Percentiles rank a stretch among this genome's conserved stretches.
Evolutionary conservation across 2,797 vertebrate genomes (phyloP).

Genomic region (Cephalopachus bancanus): DNA sequence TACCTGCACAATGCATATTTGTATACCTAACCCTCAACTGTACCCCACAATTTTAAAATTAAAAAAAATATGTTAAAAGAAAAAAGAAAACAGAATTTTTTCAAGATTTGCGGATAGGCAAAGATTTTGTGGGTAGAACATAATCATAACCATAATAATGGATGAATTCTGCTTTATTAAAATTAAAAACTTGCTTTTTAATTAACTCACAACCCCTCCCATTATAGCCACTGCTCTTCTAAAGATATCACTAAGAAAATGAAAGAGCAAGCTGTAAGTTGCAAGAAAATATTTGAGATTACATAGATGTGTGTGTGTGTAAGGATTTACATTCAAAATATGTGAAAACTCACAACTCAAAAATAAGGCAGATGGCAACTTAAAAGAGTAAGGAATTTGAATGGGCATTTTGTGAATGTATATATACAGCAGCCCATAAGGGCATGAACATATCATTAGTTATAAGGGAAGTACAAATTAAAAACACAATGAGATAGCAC

Average conservation of each 20-base stretch:
- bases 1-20: too few species aligned
- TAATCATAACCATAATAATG: not conserved
- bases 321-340: not conserved
- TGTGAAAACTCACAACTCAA: not conserved
- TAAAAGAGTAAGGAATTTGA: conserved; percentile 12
- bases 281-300: not conserved
- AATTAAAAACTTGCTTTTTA: not conserved
- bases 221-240: not conserved
- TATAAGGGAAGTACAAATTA: not conserved
- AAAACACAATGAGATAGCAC: not conserved
- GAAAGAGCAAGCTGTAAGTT: not conserved
- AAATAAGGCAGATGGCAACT: not conserved
- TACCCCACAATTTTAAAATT: too few species aligned
- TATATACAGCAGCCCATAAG: not conserved
- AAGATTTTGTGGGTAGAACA: conserved; percentile 5
- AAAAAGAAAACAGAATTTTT: conserved; percentile 1
- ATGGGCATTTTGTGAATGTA: not conserved
- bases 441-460: not conserved
- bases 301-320: not conserved
- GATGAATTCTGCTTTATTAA: not conserved
- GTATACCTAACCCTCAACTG: too few species aligned
- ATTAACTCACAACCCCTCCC: not conserved
- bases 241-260: conserved; percentile 39
- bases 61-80: too few species aligned
- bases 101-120: not conserved